These are phyloP conservation scores for Megathymus violae DNA, from an alignment of 1,140 invertebrate species.

Conservation along the genomic window DNA sequence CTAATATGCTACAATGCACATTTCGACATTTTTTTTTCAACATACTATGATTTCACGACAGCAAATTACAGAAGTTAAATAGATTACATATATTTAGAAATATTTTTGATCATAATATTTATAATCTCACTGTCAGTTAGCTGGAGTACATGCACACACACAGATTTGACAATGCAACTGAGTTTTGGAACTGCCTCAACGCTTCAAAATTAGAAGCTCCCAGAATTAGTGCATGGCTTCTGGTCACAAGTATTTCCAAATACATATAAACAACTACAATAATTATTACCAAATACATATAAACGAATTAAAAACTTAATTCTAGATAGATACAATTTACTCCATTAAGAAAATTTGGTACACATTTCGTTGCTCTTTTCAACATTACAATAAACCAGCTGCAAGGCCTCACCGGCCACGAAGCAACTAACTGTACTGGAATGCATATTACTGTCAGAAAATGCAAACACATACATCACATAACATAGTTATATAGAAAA, in stretches of 20 bases:
- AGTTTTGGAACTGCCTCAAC: too few relatives aligned
- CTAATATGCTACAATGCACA: constrained; percentile 65
- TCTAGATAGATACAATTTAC: constrained; percentile 76
- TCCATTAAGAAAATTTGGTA: constrained; percentile 78
- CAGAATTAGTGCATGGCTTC: constrained; percentile 13
- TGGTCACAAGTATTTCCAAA: too few relatives aligned
- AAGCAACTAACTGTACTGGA: constrained; percentile 75
- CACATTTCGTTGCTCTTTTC: constrained; percentile 80
- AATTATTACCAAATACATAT: constrained; percentile 22
- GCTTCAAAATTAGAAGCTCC: too few relatives aligned
- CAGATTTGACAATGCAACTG: too few relatives aligned
- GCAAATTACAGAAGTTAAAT: constrained; percentile 26
- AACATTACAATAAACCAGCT: constrained; percentile 63
- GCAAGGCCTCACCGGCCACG: constrained; percentile 40
- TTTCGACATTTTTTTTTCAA: constrained; percentile 50
- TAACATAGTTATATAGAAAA: constrained; percentile 40
- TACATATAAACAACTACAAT: too few relatives aligned
- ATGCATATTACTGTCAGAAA: constrained; percentile 60
- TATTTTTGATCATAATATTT: constrained; percentile 28
- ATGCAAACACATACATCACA: constrained; percentile 37
- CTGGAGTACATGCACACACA: too few relatives aligned
- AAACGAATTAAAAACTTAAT: constrained; percentile 63
- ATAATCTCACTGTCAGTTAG: neutral
- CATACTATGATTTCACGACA: constrained; percentile 35
- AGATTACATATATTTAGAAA: constrained; percentile 36